Evolutionary conservation across 92 coral and sea anemone species (phyloP).

Genomic region (Phenganax stokvisi): DNA sequence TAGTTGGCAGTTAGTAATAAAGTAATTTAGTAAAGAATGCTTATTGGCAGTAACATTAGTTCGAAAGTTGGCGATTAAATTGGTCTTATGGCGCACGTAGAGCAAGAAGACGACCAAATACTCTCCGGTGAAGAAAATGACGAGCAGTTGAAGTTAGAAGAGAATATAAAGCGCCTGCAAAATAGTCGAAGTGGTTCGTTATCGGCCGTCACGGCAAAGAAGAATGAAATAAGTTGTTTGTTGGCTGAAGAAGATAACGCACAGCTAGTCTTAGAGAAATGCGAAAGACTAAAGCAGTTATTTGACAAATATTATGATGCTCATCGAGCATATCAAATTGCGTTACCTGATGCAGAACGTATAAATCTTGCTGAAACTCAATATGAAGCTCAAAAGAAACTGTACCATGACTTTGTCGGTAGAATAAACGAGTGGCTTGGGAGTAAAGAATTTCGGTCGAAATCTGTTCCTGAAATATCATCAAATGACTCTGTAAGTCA

Average conservation of each 20-base stretch:
- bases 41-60: background rate
- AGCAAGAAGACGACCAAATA: background rate
- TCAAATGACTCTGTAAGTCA: slow-evolving; percentile 35
- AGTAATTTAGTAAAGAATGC: too few species aligned
- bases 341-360: background rate
- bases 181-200: slow-evolving; percentile 28
- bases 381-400: slow-evolving; percentile 9
- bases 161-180: slow-evolving; percentile 13
- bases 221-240: slow-evolving; percentile 28
- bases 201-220: slow-evolving; percentile 33
- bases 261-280: slow-evolving; percentile 31
- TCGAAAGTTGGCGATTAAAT: background rate
- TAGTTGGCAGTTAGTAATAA: too few species aligned
- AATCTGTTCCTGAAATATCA: slow-evolving; percentile 17
- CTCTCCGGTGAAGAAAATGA: background rate
- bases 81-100: background rate
- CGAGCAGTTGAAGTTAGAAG: slow-evolving; percentile 10
- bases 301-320: slow-evolving; percentile 36
- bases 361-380: slow-evolving; percentile 18
- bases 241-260: slow-evolving; percentile 22
- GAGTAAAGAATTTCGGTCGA: slow-evolving; percentile 8
- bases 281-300: slow-evolving; percentile 18
- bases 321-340: background rate
- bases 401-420: background rate
- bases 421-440: slow-evolving; percentile 17